A percentile compares a stretch with the other conserved stretches of the same genome.
Conservation (phyloP, 2,113 vertebrate species). For the Actenoides hombroni region DNA sequence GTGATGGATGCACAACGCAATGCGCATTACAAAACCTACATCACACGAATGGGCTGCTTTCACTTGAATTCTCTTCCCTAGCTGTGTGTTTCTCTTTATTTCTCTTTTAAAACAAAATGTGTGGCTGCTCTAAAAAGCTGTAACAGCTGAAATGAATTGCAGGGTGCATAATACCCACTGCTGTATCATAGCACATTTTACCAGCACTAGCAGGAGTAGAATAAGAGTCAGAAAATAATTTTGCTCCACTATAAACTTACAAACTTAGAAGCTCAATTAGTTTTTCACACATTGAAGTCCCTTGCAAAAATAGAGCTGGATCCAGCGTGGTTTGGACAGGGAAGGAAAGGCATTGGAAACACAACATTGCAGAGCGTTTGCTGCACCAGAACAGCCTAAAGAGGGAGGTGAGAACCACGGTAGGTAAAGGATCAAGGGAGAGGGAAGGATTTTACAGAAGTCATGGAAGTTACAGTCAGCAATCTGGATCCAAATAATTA, state of each 20-base stretch:
- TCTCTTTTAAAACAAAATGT: background rate
- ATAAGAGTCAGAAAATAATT: background rate
- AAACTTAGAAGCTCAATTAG: background rate
- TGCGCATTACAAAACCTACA: background rate
- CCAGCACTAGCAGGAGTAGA: background rate
- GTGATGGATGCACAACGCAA: background rate
- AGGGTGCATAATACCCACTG: background rate
- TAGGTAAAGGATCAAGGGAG: background rate
- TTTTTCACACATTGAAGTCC: background rate
- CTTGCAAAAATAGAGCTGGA: background rate
- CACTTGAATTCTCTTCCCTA: background rate
- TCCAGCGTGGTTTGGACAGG: background rate
- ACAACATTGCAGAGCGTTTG: background rate
- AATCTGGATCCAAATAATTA: background rate
- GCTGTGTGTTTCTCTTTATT: background rate
- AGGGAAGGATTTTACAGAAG: background rate
- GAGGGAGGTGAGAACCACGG: background rate
- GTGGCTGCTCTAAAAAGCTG: background rate
- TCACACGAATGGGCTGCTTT: background rate
- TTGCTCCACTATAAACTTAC: background rate
- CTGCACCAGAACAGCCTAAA: background rate
- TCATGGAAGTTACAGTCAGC: background rate
- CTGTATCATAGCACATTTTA: background rate
- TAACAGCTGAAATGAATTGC: background rate
- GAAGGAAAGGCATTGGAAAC: background rate